A percentile compares a stretch with the other conserved stretches of the same genome.
Conservation (phyloP, 1,140 invertebrate genomes). For the Asbolus verrucosus region DNA sequence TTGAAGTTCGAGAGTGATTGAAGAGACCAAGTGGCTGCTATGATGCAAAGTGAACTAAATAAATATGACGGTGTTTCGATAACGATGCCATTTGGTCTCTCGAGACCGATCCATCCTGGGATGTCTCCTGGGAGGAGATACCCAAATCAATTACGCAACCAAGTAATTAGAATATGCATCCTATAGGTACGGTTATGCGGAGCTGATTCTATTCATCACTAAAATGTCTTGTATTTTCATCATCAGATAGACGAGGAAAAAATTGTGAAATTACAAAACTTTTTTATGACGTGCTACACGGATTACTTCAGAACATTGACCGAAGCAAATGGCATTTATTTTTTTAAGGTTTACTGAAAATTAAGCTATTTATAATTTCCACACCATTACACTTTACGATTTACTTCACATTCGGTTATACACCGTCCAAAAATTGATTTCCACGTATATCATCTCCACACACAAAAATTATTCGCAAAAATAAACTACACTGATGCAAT, state of each 20-base stretch:
- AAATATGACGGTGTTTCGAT: constrained; percentile 55
- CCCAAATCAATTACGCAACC: constrained; percentile 58
- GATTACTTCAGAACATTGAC: constrained; percentile 9
- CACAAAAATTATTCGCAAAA: constrained; percentile 4
- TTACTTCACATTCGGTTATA: constrained; percentile 37
- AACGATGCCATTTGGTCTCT: constrained; percentile 54
- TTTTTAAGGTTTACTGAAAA: constrained; percentile 43
- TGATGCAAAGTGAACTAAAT: constrained; percentile 49
- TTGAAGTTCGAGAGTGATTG: constrained; percentile 21
- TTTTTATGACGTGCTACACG: background rate
- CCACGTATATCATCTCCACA: constrained; percentile 1
- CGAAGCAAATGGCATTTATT: constrained; percentile 41
- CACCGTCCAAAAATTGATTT: constrained; percentile 35
- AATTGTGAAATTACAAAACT: too few relatives aligned
- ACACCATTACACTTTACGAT: constrained; percentile 43
- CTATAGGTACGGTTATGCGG: constrained; percentile 1
- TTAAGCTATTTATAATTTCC: constrained; percentile 51
- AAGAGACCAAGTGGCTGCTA: constrained; percentile 37
- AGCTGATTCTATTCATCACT: constrained; percentile 21
- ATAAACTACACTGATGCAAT: too few relatives aligned
- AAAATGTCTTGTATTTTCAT: too few relatives aligned
- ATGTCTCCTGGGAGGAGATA: constrained; percentile 52
- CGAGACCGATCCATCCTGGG: constrained; percentile 55
- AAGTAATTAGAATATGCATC: constrained; percentile 59
- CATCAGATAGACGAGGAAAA: too few relatives aligned